Evolutionary conservation across 1,140 invertebrate species (phyloP).

Genomic region (Lasioglossum albipes): DNA sequence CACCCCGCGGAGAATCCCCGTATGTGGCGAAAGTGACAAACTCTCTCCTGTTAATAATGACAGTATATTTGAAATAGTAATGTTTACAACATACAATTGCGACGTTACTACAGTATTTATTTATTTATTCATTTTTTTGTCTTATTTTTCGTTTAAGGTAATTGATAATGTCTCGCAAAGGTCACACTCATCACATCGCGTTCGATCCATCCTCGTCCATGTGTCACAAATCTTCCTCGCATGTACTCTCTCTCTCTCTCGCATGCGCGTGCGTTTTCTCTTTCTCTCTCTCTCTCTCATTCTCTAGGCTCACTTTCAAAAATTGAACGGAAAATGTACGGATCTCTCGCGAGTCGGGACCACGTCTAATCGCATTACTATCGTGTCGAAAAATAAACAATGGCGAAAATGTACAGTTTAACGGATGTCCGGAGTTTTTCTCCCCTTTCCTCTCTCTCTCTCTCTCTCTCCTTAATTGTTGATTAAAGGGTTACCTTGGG

Average conservation of each 20-base stretch:
- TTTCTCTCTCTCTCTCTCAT: constrained; percentile 14
- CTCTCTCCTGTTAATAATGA: constrained; percentile 64
- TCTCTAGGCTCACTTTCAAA: constrained; percentile 14
- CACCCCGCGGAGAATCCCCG: neutral
- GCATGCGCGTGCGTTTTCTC: constrained; percentile 25
- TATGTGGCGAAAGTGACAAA: constrained; percentile 16
- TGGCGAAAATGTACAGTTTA: constrained; percentile 53
- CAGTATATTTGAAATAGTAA: constrained; percentile 73
- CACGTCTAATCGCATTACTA: constrained; percentile 55
- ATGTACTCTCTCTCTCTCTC: constrained; percentile 7
- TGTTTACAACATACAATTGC: constrained; percentile 72
- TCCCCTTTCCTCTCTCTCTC: neutral
- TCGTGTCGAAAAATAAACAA: constrained; percentile 57
- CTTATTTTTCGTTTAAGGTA: constrained; percentile 53
- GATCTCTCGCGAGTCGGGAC: constrained; percentile 37
- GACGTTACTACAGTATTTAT: constrained; percentile 62
- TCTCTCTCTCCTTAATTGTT: neutral
- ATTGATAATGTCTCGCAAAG: constrained; percentile 61
- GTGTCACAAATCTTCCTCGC: constrained; percentile 18
- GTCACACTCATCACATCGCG: constrained; percentile 42
- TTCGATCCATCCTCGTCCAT: constrained; percentile 35
- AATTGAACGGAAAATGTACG: constrained; percentile 17
- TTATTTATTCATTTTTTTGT: constrained; percentile 39
- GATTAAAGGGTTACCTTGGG: neutral
- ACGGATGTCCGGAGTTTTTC: constrained; percentile 12